A percentile compares a stretch with the other conserved stretches of the same genome.
These are phyloP conservation scores for Dendroctonus valens DNA, from an alignment of 1,140 invertebrate species.

Conservation along the genomic window DNA sequence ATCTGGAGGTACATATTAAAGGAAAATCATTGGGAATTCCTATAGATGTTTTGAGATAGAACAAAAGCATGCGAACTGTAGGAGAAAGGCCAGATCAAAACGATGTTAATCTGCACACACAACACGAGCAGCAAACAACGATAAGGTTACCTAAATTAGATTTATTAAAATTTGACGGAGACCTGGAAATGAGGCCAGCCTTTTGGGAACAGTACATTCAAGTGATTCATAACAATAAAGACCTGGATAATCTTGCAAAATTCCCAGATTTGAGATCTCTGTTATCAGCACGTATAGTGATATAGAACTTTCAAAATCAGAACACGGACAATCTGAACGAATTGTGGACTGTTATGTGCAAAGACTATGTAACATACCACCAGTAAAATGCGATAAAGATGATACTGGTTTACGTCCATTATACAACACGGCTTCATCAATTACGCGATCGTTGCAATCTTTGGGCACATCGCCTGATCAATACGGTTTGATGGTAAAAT, in stretches of 20 bases:
- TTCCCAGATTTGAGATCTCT: neutral
- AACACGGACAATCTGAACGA: neutral
- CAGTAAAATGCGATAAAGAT: neutral
- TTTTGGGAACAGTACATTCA: neutral
- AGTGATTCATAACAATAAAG: neutral
- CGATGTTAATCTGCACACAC: neutral
- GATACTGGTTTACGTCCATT: neutral
- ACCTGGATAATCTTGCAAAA: neutral
- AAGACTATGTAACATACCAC: neutral
- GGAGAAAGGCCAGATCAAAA: neutral
- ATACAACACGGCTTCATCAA: neutral
- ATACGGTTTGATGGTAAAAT: constrained; percentile 1
- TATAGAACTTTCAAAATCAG: neutral
- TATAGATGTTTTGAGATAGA: neutral
- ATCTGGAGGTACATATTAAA: neutral
- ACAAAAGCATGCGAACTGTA: neutral
- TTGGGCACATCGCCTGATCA: neutral
- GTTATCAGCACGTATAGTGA: neutral
- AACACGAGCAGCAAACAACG: neutral
- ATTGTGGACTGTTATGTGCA: neutral
- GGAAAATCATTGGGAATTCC: too few species aligned
- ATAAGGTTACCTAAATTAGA: constrained; percentile 2
- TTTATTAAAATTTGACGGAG: neutral
- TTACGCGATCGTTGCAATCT: neutral
- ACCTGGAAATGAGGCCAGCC: neutral